Evolutionary conservation across 1,140 invertebrate genomes (phyloP).

Genomic region (Diabrotica undecimpunctata): DNA sequence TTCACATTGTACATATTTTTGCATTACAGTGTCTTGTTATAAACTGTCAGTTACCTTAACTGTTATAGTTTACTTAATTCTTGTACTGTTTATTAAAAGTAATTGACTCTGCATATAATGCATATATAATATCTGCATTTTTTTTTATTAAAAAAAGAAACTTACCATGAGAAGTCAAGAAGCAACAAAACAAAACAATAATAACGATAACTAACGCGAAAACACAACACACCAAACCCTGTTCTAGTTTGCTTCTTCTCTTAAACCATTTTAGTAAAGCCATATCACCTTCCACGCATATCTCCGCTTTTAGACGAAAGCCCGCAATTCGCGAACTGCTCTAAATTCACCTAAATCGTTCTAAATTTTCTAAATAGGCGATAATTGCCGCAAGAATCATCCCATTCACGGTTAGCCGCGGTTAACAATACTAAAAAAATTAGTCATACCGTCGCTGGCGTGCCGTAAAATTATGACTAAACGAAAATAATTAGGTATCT

Average conservation of each 20-base stretch:
- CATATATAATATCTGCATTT: too few relatives aligned
- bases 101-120: too few relatives aligned
- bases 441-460: background rate
- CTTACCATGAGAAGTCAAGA: conserved; percentile 9
- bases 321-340: background rate
- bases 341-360: conserved; percentile 1
- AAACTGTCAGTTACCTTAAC: too few relatives aligned
- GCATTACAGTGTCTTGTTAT: too few relatives aligned
- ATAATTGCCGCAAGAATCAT: background rate
- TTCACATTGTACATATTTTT: too few relatives aligned
- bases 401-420: background rate
- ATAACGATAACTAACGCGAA: conserved; percentile 7
- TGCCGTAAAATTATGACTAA: too few relatives aligned
- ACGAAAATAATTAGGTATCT: too few relatives aligned
- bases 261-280: conserved; percentile 8
- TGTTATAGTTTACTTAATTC: too few relatives aligned
- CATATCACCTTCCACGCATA: background rate
- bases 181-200: conserved; percentile 12
- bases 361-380: conserved; percentile 12
- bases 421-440: background rate
- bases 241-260: conserved; percentile 19
- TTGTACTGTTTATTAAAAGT: too few relatives aligned
- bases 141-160: background rate
- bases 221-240: conserved; percentile 20
- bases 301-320: too few relatives aligned